Conservation (phyloP, 2,888 invertebrate genomes). For the Eupelmus urozonus region DNA sequence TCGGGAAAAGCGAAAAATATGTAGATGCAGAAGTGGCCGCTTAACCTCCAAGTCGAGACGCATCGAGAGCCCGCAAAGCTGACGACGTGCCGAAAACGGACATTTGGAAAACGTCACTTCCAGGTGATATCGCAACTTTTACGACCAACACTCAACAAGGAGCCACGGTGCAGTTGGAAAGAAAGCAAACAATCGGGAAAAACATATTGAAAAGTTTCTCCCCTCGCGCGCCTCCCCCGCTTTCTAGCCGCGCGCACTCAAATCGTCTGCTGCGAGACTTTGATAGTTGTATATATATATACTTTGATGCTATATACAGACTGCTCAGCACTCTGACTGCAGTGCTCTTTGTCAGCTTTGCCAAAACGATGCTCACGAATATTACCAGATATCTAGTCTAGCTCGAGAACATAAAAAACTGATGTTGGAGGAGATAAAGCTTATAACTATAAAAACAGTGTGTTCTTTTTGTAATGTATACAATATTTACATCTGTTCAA, state of each 20-base stretch:
- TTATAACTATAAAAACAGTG: too few relatives aligned
- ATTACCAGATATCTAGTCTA: too few relatives aligned
- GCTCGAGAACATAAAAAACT: too few relatives aligned
- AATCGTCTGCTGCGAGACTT: conserved; percentile 34
- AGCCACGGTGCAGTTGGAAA: conserved; percentile 7
- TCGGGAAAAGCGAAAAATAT: too few relatives aligned
- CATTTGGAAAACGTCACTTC: conserved; percentile 30
- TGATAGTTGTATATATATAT: too few relatives aligned
- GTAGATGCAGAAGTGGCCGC: neutral
- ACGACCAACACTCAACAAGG: too few relatives aligned
- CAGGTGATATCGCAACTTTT: neutral
- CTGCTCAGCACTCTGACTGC: too few relatives aligned
- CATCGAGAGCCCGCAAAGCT: neutral
- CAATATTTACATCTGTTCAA: too few relatives aligned
- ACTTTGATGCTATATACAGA: too few relatives aligned
- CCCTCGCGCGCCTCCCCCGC: conserved; percentile 3
- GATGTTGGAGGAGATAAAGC: too few relatives aligned
- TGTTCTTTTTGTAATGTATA: too few relatives aligned
- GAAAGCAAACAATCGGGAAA: conserved; percentile 2
- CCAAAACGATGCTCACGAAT: neutral
- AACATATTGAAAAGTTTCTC: conserved; percentile 46
- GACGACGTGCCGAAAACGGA: neutral
- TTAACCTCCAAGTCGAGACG: conserved; percentile 34
- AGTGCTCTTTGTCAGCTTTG: neutral
- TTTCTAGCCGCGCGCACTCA: conserved; percentile 1